These are phyloP conservation scores for Nothoprocta pentlandii DNA, from an alignment of 2,113 vertebrate genomes.

Conservation along the genomic window DNA sequence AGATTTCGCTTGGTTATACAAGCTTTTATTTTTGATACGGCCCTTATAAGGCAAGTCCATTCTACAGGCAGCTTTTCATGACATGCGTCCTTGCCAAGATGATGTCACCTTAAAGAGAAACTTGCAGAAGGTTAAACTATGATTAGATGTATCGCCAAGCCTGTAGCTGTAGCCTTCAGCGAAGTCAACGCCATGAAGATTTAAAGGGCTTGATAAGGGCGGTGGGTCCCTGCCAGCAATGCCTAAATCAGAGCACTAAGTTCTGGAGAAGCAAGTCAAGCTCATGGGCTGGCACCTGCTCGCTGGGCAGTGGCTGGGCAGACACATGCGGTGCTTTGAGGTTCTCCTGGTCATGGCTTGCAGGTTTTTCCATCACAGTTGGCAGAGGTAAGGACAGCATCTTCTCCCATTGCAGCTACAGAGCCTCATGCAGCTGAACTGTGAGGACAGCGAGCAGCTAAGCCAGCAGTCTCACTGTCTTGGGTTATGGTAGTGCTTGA, in stretches of 20 bases:
- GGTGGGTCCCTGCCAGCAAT: background rate
- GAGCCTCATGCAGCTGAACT: background rate
- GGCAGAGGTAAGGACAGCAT: background rate
- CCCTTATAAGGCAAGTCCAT: conserved; percentile 81
- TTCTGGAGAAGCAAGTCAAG: background rate
- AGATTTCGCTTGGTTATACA: conserved; percentile 55
- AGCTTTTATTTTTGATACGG: conserved; percentile 67
- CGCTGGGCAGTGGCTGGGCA: background rate
- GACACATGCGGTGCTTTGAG: fast-evolving
- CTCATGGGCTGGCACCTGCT: background rate
- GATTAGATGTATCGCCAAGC: conserved; percentile 40
- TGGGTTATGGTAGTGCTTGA: background rate
- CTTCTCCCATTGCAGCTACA: background rate
- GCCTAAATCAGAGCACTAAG: fast-evolving
- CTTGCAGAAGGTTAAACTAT: conserved; percentile 62
- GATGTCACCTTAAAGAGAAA: conserved; percentile 70
- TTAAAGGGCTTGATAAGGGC: background rate
- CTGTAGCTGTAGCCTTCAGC: conserved; percentile 5
- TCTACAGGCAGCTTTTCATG: conserved; percentile 66
- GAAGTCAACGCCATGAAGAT: background rate
- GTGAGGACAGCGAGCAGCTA: background rate
- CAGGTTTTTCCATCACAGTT: fast-evolving
- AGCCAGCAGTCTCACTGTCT: background rate
- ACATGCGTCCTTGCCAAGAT: conserved; percentile 69
- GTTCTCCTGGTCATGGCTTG: background rate